These are phyloP conservation scores for Helicoverpa assulta DNA, from an alignment of 2,888 invertebrate species.

Conservation along the genomic window DNA sequence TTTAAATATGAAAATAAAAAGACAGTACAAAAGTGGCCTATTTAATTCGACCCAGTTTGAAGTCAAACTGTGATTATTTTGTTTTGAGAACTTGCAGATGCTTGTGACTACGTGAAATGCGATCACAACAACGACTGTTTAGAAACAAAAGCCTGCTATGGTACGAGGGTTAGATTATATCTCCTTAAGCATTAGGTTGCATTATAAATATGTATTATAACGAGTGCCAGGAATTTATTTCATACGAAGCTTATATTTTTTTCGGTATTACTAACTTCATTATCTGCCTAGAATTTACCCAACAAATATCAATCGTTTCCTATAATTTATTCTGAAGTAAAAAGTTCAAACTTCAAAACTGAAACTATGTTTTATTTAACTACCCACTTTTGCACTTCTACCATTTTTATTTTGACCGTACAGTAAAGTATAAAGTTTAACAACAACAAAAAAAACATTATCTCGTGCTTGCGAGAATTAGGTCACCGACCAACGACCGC, in stretches of 20 bases:
- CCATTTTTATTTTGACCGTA: neutral
- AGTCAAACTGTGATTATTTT: slow-evolving; percentile 10
- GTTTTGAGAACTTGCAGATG: slow-evolving; percentile 29
- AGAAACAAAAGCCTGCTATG: slow-evolving; percentile 2
- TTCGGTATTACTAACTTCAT: no score
- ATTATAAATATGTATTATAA: no score
- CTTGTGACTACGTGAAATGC: neutral
- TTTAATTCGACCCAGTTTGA: slow-evolving; percentile 35
- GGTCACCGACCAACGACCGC: slow-evolving; percentile 5
- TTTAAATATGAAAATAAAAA: slow-evolving; percentile 23
- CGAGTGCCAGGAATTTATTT: no score
- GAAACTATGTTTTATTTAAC: no score
- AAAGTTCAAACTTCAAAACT: no score
- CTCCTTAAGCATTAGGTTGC: neutral
- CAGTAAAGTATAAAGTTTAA: neutral
- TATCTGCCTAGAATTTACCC: no score
- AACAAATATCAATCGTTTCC: no score
- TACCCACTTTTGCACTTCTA: neutral
- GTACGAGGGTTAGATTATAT: neutral
- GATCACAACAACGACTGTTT: neutral
- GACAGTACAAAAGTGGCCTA: slow-evolving; percentile 21
- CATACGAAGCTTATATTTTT: no score
- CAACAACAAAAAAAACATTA: neutral
- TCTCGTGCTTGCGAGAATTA: neutral
- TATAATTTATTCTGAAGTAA: no score